Base-by-base conservation (phyloP, 2,888 invertebrate species). In the Drosophila mulleri region DNA sequence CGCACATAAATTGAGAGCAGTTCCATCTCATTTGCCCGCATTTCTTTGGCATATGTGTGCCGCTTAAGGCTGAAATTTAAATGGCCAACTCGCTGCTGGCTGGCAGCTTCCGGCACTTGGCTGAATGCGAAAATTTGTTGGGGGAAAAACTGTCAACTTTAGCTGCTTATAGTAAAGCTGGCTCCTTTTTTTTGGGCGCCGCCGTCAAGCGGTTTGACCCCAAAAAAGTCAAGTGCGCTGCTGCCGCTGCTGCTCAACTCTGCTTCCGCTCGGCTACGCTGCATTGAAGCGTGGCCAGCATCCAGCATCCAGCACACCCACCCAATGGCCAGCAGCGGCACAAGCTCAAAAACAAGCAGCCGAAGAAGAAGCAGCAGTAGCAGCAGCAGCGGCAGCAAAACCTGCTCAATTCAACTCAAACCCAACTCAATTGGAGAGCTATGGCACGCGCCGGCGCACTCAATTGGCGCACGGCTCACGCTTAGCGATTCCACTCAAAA, bases 381-480 rank as follows among this genome's bases (percentile, higher is more conserved):
- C 14, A 11, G 26, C 26, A 42, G 9, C 11, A 42, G 3, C 8
- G 18, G 2, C 14, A 11, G 32, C 5, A 1, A 35, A 53, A 39
- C 35, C 35, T 23, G 53, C 53, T 37, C 35, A 23, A 35, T 14
- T 1, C 0, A 5, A 20, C 63, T 67, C 65, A 57, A 58, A 53
- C 59, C 52, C 8, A 57, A 58, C 45, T 67, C 52, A 57, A 70
- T 70, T 74, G 72, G 75, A 41, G 48, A 42, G 45, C 67, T 47
- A 3, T 81, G 90, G 83, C 90, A 90, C 90, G 90, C 90, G 90
- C 77, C 88, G 83, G 85, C 90, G 90, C 89, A 79, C 84, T 90
- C 90, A 85, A 81, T 76, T 86, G 79, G 84, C 67, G 39, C 11
- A 32, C 37, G 53, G 47, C 18, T 39, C 18, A 32, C 8, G 50